These are phyloP conservation scores for Tenthredo mesomela DNA, from an alignment of 2,888 invertebrate species.

Conservation along the genomic window DNA sequence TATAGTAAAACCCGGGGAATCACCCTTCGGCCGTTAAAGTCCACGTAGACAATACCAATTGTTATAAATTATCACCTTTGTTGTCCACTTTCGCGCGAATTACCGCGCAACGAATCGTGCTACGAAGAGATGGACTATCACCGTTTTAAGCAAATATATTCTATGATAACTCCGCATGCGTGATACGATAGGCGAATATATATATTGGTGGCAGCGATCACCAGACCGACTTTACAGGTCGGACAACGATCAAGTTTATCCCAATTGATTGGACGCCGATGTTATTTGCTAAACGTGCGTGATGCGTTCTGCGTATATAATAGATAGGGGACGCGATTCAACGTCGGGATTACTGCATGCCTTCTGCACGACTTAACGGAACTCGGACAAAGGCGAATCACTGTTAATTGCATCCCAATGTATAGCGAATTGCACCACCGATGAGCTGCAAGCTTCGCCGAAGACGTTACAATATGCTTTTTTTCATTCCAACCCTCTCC, in stretches of 20 bases:
- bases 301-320: constrained; percentile 9
- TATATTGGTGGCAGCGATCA: background rate
- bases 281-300: constrained; percentile 13
- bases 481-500: background rate
- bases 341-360: constrained; percentile 27
- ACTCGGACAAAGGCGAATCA: constrained; percentile 41
- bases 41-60: constrained; percentile 48
- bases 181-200: background rate
- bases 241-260: constrained; percentile 32
- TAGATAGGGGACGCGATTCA: background rate
- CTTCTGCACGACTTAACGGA: constrained; percentile 37
- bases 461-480: background rate
- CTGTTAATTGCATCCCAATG: constrained; percentile 38
- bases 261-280: constrained; percentile 6
- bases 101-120: constrained; percentile 17
- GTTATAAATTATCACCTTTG: constrained; percentile 52
- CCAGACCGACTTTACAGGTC: background rate
- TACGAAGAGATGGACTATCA: background rate
- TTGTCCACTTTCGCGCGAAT: constrained; percentile 41
- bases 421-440: background rate
- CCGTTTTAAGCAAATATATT: constrained; percentile 2
- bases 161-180: background rate
- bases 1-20: constrained; percentile 14
- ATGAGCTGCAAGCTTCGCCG: background rate
- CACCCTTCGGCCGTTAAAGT: constrained; percentile 32